Conservation (phyloP, 2,797 vertebrate species). For the Gastrophryne carolinensis region DNA sequence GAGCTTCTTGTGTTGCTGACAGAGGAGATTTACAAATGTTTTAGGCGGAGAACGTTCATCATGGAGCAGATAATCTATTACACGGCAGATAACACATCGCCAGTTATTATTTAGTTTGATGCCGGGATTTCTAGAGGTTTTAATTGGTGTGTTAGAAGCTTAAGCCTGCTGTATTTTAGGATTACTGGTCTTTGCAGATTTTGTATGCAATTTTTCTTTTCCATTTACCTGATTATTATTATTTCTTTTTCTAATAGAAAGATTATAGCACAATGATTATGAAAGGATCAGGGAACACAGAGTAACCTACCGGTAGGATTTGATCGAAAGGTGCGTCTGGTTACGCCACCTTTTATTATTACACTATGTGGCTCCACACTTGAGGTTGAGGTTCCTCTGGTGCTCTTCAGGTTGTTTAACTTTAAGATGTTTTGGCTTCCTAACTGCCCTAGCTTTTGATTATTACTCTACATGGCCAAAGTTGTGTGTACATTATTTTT, state of each 20-base stretch:
- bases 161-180: neutral
- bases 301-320: neutral
- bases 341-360: too few relatives aligned
- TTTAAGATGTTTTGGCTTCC: too few relatives aligned
- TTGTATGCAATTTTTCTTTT: neutral
- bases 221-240: neutral
- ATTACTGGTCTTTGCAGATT: neutral
- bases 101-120: neutral
- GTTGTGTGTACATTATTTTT: too few relatives aligned
- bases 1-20: conserved; percentile 21
- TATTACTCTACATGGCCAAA: too few relatives aligned
- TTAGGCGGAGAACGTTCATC: conserved; percentile 11
- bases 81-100: neutral
- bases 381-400: too few relatives aligned
- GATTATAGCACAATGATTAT: neutral
- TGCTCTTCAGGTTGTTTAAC: too few relatives aligned
- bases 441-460: too few relatives aligned
- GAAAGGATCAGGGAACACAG: neutral
- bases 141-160: neutral
- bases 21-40: conserved; percentile 25
- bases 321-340: too few relatives aligned
- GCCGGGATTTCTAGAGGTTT: neutral
- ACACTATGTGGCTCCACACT: too few relatives aligned
- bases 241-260: neutral
- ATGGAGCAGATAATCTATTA: neutral